These are phyloP conservation scores for Eudorcas thomsonii DNA, from an alignment of 2,113 vertebrate species.

Conservation along the genomic window DNA sequence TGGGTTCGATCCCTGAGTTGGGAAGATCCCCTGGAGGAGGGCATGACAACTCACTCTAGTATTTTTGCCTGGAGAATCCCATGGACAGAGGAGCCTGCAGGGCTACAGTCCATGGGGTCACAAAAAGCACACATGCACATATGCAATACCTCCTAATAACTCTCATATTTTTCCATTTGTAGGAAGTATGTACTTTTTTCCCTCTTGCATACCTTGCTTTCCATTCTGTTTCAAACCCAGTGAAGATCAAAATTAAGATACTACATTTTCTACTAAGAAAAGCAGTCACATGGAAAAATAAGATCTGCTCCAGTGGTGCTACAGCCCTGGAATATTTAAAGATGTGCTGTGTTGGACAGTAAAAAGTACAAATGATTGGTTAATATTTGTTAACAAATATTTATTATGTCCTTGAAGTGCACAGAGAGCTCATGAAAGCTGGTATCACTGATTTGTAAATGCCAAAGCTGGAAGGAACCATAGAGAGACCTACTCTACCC, in stretches of 20 bases:
- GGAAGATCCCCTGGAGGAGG: neutral
- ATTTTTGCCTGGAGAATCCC: neutral
- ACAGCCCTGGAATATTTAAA: neutral
- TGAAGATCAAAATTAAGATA: neutral
- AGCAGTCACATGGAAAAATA: neutral
- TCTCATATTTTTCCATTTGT: neutral
- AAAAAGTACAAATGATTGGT: neutral
- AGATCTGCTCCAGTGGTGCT: neutral
- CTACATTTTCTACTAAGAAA: neutral
- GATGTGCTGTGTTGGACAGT: neutral
- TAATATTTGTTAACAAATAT: neutral
- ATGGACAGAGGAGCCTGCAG: neutral
- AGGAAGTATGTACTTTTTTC: neutral
- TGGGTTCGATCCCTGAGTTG: neutral
- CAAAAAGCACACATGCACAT: neutral
- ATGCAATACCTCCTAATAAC: neutral
- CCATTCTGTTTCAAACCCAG: neutral
- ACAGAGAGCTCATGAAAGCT: neutral
- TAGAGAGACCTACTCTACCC: neutral
- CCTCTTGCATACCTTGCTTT: neutral
- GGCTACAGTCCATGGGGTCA: neutral
- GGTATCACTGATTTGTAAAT: neutral
- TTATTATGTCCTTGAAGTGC: neutral
- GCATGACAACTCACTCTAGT: neutral
- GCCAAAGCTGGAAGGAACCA: neutral